Conservation (phyloP, 2,797 vertebrate genomes). For the Taeniopygia guttata region DNA sequence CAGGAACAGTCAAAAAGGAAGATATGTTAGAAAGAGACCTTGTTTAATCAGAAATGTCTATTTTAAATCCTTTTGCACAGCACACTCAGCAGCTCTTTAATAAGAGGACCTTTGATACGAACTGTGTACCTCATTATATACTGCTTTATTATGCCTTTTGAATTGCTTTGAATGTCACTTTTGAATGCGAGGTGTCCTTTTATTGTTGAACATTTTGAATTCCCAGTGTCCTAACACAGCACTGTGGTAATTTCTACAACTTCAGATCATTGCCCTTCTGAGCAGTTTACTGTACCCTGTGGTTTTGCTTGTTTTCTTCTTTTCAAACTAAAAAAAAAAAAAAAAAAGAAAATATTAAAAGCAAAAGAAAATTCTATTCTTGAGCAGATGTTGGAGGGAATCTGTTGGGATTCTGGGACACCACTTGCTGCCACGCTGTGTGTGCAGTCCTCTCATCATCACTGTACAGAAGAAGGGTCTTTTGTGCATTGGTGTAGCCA, state of each 20-base stretch:
- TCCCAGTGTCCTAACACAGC: neutral
- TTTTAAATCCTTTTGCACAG: constrained; percentile 17
- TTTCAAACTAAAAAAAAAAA: neutral
- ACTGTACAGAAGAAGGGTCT: neutral
- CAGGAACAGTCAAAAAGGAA: constrained; percentile 58
- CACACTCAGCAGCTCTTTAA: neutral
- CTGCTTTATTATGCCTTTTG: constrained; percentile 19
- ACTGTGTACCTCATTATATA: neutral
- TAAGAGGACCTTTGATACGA: neutral
- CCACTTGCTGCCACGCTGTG: neutral
- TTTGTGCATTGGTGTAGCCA: neutral
- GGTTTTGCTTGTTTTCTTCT: constrained; percentile 21
- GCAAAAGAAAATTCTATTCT: neutral
- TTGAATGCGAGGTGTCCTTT: neutral
- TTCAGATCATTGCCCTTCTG: constrained; percentile 4
- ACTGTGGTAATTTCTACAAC: neutral
- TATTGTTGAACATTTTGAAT: constrained; percentile 17
- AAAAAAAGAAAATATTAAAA: neutral
- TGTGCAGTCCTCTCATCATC: neutral
- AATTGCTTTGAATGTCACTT: constrained; percentile 40
- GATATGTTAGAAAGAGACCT: neutral
- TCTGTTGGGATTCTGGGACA: neutral
- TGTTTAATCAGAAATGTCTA: constrained; percentile 29
- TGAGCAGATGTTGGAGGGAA: neutral
- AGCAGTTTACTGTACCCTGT: neutral